Conservation (phyloP, 2,888 invertebrate genomes). For the Petrolisthes cinctipes region DNA sequence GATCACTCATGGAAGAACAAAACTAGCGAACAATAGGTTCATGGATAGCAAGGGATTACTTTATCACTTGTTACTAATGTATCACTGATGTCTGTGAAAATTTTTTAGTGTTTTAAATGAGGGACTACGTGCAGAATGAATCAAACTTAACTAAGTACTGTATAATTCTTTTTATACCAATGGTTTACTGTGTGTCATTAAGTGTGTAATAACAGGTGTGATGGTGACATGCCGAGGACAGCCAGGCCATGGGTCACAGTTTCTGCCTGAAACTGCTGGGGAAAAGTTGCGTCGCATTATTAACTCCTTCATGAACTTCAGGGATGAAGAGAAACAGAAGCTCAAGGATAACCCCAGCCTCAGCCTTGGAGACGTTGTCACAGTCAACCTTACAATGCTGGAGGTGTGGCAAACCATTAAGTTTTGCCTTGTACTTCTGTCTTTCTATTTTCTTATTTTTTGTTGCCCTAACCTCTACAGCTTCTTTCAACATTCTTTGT, state of each 20-base stretch:
- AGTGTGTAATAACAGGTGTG: not conserved
- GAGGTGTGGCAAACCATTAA: constrained; percentile 72
- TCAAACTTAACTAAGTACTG: too few species aligned
- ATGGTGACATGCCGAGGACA: constrained; percentile 82
- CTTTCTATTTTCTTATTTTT: not conserved
- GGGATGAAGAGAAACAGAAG: constrained; percentile 78
- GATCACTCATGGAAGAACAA: too few species aligned
- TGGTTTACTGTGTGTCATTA: too few species aligned
- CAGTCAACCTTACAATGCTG: constrained; percentile 85
- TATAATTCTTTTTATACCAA: too few species aligned
- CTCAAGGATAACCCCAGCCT: constrained; percentile 77
- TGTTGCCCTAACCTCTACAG: not conserved
- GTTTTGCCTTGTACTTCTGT: not conserved
- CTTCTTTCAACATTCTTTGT: not conserved
- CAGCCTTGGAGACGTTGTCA: constrained; percentile 86
- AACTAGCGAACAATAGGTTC: too few species aligned
- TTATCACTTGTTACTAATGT: too few species aligned
- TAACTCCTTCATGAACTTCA: constrained; percentile 80
- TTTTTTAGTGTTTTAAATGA: too few species aligned
- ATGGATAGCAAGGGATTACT: too few species aligned
- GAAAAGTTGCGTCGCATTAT: constrained; percentile 83
- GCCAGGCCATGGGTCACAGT: constrained; percentile 88
- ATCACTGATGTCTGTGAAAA: too few species aligned
- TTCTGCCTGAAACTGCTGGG: constrained; percentile 85
- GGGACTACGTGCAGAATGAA: too few species aligned